Base-by-base conservation (phyloP, 2,113 vertebrate genomes). In the Gasterosteus aculeatus region DNA sequence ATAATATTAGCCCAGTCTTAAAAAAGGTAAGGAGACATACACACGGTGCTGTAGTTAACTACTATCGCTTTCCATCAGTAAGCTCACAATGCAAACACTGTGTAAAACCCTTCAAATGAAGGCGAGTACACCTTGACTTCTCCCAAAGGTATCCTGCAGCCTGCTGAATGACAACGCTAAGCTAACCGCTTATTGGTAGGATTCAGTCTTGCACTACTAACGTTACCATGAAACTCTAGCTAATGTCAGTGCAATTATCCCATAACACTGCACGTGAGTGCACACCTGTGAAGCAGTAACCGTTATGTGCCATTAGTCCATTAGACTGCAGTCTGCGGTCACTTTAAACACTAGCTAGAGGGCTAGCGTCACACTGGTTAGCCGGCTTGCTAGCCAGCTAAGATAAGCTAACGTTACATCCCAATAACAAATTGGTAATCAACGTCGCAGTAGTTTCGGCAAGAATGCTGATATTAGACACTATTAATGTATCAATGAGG, bases 351-450 rank as follows among this genome's bases (percentile, higher is more conserved):
- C 33, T 69, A 82, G 77, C 84, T 78, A 31, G 10, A 46, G 4
- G 60, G 78, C 77, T 69, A 59, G 9, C 57, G 31, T 59, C 19
- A 59, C 59, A 67, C 62, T 26, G 19, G 10, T 49, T 31, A 82
- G 68, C 86, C 72, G 70, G 72, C 63, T 49, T 44, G 81, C 66
- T 85, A 81, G 67, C 60, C 67, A 61, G 81, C 78, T 83, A 83
- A 41, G 70, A 64, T 79, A 87, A 42, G 41, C 14, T 33, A 57
- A 75, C 35, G 26, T 39, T 11, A 46, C 57, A 18, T 3, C 49
- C 19, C 16, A 33, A 22, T 1, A 22, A 18, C n/a, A 18, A 38
- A 22, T 14, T 1, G 3, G 7, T 22, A 10, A 44, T 2, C 16
- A 49, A 33, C 49, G 1, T 5, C 0, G 2, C 11, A 26, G 22